These are phyloP conservation scores for Metopia argyrocephala DNA, from an alignment of 2,888 invertebrate species.

Conservation along the genomic window DNA sequence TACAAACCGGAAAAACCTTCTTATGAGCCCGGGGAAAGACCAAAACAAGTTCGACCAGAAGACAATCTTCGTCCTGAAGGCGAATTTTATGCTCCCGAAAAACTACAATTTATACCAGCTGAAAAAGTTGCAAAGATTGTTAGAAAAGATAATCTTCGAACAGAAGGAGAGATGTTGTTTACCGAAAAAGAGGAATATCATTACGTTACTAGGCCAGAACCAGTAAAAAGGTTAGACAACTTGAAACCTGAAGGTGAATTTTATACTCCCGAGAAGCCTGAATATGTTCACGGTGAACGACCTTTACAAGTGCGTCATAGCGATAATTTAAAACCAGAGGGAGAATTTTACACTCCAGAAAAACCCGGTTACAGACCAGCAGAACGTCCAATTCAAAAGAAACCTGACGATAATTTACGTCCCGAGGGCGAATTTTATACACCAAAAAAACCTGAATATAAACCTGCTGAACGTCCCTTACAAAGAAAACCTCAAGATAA, in stretches of 20 bases:
- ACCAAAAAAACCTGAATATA: slow-evolving; percentile 79
- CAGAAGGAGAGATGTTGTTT: slow-evolving; percentile 76
- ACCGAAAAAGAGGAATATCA: slow-evolving; percentile 75
- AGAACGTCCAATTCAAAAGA: slow-evolving; percentile 77
- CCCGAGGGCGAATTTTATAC: slow-evolving; percentile 80
- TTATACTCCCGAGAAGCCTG: slow-evolving; percentile 68
- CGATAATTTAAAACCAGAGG: slow-evolving; percentile 80
- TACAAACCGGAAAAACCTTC: slow-evolving; percentile 75
- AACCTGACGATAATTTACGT: slow-evolving; percentile 79
- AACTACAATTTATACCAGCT: slow-evolving; percentile 76
- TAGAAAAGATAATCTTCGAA: slow-evolving; percentile 80
- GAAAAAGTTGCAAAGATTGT: slow-evolving; percentile 80
- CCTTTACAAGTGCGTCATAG: slow-evolving; percentile 76
- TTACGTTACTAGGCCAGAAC: slow-evolving; percentile 77
- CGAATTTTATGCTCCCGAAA: slow-evolving; percentile 80
- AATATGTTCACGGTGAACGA: slow-evolving; percentile 75
- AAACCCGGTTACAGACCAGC: slow-evolving; percentile 78
- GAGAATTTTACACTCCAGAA: slow-evolving; percentile 78
- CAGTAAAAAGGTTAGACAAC: slow-evolving; percentile 79
- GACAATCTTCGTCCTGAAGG: slow-evolving; percentile 80
- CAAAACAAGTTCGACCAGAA: slow-evolving; percentile 75
- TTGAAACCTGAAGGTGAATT: slow-evolving; percentile 78
- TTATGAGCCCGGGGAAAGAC: slow-evolving; percentile 73
- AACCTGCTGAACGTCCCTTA: slow-evolving; percentile 78
- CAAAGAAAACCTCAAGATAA: slow-evolving; percentile 80